Percentiles rank a stretch among this genome's conserved stretches.
These are phyloP conservation scores for Hippoglossus stenolepis DNA, from an alignment of 2,113 vertebrate species.

Conservation along the genomic window DNA sequence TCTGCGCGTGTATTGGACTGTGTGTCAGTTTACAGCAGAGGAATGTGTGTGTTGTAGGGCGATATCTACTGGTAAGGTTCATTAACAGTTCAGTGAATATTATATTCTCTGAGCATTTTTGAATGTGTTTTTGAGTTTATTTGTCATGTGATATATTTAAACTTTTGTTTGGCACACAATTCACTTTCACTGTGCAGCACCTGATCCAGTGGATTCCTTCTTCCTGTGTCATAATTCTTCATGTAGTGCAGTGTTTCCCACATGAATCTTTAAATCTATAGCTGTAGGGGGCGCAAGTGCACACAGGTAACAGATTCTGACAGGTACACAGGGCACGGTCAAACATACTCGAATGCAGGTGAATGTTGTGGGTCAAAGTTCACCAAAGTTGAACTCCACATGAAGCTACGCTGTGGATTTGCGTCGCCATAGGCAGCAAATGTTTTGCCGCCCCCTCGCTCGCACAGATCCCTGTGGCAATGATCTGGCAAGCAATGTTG, in stretches of 20 bases:
- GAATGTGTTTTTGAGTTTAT: neutral
- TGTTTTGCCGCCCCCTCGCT: too few relatives aligned
- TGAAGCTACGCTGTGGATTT: too few relatives aligned
- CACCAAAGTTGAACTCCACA: too few relatives aligned
- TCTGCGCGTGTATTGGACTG: slow-evolving; percentile 18
- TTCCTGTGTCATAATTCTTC: neutral
- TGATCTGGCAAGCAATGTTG: too few relatives aligned
- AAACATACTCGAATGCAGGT: too few relatives aligned
- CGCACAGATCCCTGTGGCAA: too few relatives aligned
- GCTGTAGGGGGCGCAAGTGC: too few relatives aligned
- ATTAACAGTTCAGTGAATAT: slow-evolving; percentile 12
- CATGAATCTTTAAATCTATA: too few relatives aligned
- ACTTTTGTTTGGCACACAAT: neutral
- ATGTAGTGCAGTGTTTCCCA: neutral
- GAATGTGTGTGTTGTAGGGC: neutral
- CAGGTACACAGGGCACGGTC: too few relatives aligned
- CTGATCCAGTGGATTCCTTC: neutral
- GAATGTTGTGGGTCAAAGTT: too few relatives aligned
- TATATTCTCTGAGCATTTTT: neutral
- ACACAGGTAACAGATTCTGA: too few relatives aligned
- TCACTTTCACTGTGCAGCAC: neutral
- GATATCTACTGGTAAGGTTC: neutral
- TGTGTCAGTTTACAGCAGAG: neutral
- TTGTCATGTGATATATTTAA: neutral
- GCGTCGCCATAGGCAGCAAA: too few relatives aligned